Evolutionary conservation across 2,888 invertebrate genomes (phyloP), one percentile per base, ranked within the genome.

Genomic region (Odontothrips loti): DNA sequence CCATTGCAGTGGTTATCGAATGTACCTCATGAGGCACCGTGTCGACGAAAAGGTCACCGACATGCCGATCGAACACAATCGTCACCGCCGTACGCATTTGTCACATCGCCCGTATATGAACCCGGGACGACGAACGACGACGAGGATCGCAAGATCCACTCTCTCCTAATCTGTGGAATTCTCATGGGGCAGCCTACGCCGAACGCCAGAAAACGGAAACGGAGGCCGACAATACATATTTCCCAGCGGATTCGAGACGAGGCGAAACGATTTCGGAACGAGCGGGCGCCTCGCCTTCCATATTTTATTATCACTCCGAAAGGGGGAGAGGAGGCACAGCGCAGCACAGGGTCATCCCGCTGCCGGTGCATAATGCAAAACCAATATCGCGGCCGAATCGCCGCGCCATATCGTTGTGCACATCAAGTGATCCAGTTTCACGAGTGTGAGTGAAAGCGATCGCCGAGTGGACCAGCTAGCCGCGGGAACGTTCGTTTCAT

Each of bases 241-340:
- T 58, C 58, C 58, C 58, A 58, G 58, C 17, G 58, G 58, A 58
- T 6, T 58, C 58, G 58, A 58, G 58, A 58, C 58, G 58, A 58
- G 58, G 58, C 58, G 58, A 58, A 43, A 58, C 58, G 58, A 58
- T 58, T 58, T 58, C 58, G n/a, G 58, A 58, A 58, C 58, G n/a
- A 15, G 15, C 34, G 58, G n/a, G 15, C 58, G 58, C 58, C 6
- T 4, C 58, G 58, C 58, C 6, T 4, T 58, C 6, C n/a, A 58
- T 58, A 58, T 58, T 58, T 58, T 58, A 58, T 58, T n/a, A 58
- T 58, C 58, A 20, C n/a, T 58, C n/a, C 20, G 17, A 17, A n/a
- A 58, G 58, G 58, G 58, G 34, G 34, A 43, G 34, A 2, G 34
- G 34, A 2, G 34, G 34, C 34, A 43, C n/a, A n/a, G n/a, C n/a